Evolutionary conservation across 2,113 vertebrate genomes (phyloP).

Genomic region (Phrynosoma platyrhinos): DNA sequence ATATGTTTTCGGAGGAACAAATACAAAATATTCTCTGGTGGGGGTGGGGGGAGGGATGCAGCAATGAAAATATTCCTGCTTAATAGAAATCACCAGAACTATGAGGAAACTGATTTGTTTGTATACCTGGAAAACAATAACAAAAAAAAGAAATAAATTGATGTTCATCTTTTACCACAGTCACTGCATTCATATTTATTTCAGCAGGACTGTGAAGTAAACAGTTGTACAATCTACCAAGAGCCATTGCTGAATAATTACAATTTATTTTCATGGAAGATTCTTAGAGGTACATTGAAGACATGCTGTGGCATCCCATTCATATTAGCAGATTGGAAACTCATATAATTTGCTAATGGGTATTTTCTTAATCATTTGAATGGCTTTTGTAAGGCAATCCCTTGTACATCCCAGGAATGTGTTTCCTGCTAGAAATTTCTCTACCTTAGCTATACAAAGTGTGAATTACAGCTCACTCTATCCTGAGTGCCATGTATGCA

Average conservation of each 20-base stretch:
- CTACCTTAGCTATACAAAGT: not conserved
- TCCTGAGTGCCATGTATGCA: not conserved
- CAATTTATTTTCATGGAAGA: not conserved
- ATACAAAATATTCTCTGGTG: too few relatives aligned
- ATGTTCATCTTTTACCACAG: not conserved
- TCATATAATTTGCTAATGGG: conserved; percentile 27
- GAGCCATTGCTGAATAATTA: not conserved
- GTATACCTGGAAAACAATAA: not conserved
- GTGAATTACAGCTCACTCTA: conserved; percentile 13
- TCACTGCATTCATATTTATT: not conserved
- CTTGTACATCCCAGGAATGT: not conserved
- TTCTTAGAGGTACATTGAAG: not conserved
- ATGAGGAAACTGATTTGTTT: not conserved
- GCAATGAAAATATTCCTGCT: too few relatives aligned
- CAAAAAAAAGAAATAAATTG: not conserved
- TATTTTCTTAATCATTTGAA: conserved; percentile 8
- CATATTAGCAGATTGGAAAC: not conserved
- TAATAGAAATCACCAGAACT: too few relatives aligned
- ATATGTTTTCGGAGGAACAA: not conserved
- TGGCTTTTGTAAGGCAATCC: not conserved
- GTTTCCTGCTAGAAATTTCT: not conserved
- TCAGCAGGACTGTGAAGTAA: not conserved
- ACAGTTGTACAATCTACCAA: not conserved
- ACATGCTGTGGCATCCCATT: not conserved
- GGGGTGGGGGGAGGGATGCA: too few relatives aligned